A percentile compares a stretch with the other conserved stretches of the same genome.
These are phyloP conservation scores for Ladona fulva DNA, from an alignment of 1,140 invertebrate genomes.

Conservation along the genomic window DNA sequence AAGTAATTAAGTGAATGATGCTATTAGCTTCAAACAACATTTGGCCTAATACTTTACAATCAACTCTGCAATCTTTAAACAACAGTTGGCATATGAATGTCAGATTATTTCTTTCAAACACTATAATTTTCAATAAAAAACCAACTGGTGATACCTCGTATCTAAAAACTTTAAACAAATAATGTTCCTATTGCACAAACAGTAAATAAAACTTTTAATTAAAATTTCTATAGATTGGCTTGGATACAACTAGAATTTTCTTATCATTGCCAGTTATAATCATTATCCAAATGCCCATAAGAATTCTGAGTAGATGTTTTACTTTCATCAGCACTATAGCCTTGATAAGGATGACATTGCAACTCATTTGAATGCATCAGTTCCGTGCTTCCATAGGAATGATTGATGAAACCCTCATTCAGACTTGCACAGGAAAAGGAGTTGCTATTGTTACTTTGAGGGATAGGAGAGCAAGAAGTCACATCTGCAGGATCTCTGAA, in stretches of 20 bases:
- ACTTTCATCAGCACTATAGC: neutral
- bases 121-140: too few relatives aligned
- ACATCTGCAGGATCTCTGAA: neutral
- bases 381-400: neutral
- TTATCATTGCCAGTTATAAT: constrained; percentile 3
- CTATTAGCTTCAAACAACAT: too few relatives aligned
- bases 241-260: too few relatives aligned
- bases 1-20: neutral
- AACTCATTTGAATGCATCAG: neutral
- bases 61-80: too few relatives aligned
- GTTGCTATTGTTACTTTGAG: neutral
- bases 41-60: too few relatives aligned
- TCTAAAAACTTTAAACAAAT: too few relatives aligned
- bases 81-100: too few relatives aligned
- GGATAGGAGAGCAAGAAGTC: neutral
- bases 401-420: neutral
- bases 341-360: neutral
- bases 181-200: too few relatives aligned
- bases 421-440: neutral
- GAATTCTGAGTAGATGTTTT: neutral
- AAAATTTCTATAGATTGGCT: too few relatives aligned
- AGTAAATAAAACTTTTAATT: too few relatives aligned
- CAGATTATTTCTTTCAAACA: too few relatives aligned
- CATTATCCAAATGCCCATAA: neutral
- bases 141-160: too few relatives aligned